A percentile compares a stretch with the other conserved stretches of the same genome.
Conservation (phyloP, 2,888 invertebrate genomes). For the Cephus spinipes region DNA sequence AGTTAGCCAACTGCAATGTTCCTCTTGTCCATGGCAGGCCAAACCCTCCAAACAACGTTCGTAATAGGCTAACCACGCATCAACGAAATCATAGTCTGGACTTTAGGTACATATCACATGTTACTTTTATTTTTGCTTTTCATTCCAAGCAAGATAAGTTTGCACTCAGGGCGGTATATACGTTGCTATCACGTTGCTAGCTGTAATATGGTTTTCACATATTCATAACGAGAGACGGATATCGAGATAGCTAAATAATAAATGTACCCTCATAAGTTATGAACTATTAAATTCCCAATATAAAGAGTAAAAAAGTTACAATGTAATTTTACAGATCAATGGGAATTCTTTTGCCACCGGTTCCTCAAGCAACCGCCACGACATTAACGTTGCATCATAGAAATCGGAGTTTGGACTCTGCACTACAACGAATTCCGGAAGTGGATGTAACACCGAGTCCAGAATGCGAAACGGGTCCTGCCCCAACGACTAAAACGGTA, state of each 20-base stretch:
- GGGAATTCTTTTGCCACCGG: conserved; percentile 74
- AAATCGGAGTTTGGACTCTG: conserved; percentile 91
- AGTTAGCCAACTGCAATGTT: conserved; percentile 66
- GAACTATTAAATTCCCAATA: background rate
- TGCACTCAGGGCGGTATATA: background rate
- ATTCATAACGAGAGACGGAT: background rate
- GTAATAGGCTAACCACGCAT: conserved; percentile 75
- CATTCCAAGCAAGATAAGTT: background rate
- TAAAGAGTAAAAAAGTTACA: background rate
- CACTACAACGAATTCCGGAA: conserved; percentile 89
- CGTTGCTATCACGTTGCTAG: background rate
- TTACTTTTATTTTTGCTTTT: background rate
- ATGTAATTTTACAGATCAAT: conserved; percentile 69
- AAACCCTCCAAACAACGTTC: conserved; percentile 65
- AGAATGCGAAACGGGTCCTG: conserved; percentile 69
- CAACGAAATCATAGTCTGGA: conserved; percentile 91
- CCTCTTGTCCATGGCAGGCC: conserved; percentile 73
- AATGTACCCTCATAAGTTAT: background rate
- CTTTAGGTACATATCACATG: conserved; percentile 75
- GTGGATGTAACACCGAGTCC: conserved; percentile 79
- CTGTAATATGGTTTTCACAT: background rate
- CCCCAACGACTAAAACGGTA: conserved; percentile 35
- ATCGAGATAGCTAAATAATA: background rate
- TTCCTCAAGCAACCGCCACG: conserved; percentile 69
- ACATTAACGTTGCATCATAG: conserved; percentile 73